These are phyloP conservation scores for Habrosyne pyritoides DNA, from an alignment of 2,888 invertebrate species.

Conservation along the genomic window DNA sequence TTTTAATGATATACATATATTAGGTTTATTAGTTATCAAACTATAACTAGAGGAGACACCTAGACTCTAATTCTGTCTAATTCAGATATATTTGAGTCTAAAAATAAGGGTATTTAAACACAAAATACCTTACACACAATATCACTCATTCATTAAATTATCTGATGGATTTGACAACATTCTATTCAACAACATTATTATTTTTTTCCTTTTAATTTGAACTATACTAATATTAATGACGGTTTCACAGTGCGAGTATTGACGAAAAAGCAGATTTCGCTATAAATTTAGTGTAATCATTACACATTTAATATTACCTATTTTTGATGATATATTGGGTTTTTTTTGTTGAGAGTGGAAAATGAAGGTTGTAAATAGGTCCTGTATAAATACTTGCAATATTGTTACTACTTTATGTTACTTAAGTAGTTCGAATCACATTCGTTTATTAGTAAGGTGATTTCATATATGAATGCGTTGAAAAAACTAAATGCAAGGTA, in stretches of 20 bases:
- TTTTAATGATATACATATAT: background rate
- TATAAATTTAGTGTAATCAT: background rate
- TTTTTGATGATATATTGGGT: slow-evolving; percentile 7
- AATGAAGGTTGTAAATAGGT: background rate
- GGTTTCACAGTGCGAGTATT: slow-evolving; percentile 51
- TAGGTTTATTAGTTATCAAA: slow-evolving; percentile 13
- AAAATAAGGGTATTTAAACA: slow-evolving; percentile 65
- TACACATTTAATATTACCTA: slow-evolving; percentile 5
- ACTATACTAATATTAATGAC: slow-evolving; percentile 62
- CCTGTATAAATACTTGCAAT: background rate
- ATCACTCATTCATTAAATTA: slow-evolving; percentile 47
- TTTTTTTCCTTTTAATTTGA: slow-evolving; percentile 23
- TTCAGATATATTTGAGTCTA: slow-evolving; percentile 68
- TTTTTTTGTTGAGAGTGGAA: background rate
- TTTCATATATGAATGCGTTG: too few relatives aligned
- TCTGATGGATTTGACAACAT: slow-evolving; percentile 43
- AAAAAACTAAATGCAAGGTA: too few relatives aligned
- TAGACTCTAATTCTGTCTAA: slow-evolving; percentile 55
- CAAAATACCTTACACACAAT: slow-evolving; percentile 44
- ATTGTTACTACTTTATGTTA: too few relatives aligned
- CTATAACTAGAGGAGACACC: slow-evolving; percentile 35
- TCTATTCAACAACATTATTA: slow-evolving; percentile 31
- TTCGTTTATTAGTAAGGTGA: too few relatives aligned
- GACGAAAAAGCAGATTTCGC: slow-evolving; percentile 4
- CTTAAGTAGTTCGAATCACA: too few relatives aligned